These are phyloP conservation scores for Pycnonotus jocosus DNA, from an alignment of 2,113 vertebrate species.

Conservation along the genomic window DNA sequence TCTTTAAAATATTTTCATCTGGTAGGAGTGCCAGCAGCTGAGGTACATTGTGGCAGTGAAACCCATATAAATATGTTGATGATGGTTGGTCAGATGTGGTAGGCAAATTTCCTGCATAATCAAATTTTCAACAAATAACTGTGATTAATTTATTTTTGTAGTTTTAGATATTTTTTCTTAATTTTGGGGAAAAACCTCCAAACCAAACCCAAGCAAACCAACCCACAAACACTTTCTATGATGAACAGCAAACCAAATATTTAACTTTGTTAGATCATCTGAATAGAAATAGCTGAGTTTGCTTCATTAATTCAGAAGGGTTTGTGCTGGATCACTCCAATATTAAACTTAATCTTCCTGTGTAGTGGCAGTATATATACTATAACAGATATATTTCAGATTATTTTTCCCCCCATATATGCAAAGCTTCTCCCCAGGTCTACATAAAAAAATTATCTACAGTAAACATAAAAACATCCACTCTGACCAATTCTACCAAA, in stretches of 20 bases:
- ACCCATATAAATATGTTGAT: background rate
- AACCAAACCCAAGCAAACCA: background rate
- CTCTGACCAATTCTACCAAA: background rate
- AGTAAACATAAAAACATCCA: background rate
- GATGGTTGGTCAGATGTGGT: background rate
- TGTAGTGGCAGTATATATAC: background rate
- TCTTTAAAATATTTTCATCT: background rate
- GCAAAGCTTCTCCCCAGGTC: background rate
- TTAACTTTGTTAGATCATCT: background rate
- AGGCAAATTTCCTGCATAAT: background rate
- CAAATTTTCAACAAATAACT: background rate
- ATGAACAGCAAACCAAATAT: background rate
- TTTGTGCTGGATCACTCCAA: background rate
- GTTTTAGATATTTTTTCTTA: background rate
- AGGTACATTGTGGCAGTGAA: background rate
- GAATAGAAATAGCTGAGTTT: background rate
- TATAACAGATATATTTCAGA: background rate
- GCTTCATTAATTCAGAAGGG: background rate
- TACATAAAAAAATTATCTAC: background rate
- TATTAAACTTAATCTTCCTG: background rate
- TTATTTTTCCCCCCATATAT: fast-evolving
- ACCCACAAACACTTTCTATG: fast-evolving
- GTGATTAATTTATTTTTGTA: background rate
- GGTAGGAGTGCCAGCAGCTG: background rate
- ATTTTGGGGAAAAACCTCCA: background rate